Conservation (phyloP, 1,140 invertebrate species). For the Brachionus paranguensis region DNA sequence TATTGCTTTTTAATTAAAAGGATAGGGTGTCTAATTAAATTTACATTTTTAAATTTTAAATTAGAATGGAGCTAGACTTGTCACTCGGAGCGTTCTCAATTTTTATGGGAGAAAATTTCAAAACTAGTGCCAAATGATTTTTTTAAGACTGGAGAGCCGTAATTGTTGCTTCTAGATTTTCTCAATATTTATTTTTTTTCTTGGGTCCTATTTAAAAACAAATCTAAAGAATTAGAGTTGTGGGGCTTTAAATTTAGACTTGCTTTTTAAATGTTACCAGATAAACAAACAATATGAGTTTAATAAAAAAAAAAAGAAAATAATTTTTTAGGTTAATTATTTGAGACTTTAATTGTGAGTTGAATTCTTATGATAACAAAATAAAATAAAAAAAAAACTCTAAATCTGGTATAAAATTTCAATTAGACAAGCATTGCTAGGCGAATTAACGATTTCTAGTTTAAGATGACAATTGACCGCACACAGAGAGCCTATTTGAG, state of each 20-base stretch:
- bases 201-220: neutral
- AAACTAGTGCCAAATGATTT: no score
- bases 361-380: neutral
- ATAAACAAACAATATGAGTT: neutral
- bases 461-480: neutral
- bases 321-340: neutral
- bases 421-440: neutral
- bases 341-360: neutral
- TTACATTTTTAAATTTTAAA: neutral
- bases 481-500: neutral
- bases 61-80: neutral
- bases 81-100: neutral
- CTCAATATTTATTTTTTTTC: neutral
- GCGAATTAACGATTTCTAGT: neutral
- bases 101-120: no score
- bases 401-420: constrained; percentile 21
- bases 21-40: neutral
- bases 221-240: neutral
- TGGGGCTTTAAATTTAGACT: neutral
- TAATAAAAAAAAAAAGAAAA: neutral
- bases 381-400: neutral
- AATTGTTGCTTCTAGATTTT: neutral
- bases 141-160: no score
- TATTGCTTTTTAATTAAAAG: neutral
- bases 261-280: constrained; percentile 8